Evolutionary conservation across 2,113 vertebrate species (phyloP), one percentile per base, ranked within the genome.

Genomic region (Nannobrachium achirus): DNA sequence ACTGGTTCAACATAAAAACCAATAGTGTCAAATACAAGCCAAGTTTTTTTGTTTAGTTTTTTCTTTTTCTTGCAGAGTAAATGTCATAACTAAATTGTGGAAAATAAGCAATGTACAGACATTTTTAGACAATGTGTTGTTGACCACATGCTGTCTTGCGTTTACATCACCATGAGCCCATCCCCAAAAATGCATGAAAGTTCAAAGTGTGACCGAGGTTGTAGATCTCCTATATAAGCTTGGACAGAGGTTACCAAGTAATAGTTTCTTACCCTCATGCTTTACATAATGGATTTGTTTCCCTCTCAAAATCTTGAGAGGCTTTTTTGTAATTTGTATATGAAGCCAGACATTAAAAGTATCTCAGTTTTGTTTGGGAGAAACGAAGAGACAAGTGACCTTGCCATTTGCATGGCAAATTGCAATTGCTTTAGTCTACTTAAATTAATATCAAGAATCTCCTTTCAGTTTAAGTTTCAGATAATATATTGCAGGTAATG

Each of bases 241-340:
- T 33, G 38, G 10, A 44, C 46, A n/a, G 39, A 2, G 25, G 9
- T 60, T 38, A 18, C 56, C 19, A 45, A 63, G 61, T 50, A 63
- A 13, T 64, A 73, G 66, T 64, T 67, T 78, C 56, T 65, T 55
- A 63, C 68, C 57, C 33, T 39, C 2, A 53, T 79, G 16, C 73
- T 91, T 91, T 91, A 59, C 88, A 87, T 89, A 25, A 68, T 79
- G n/a, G 10, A 90, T 90, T 89, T 90, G 88, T 50, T 90, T 90
- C 84, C 51, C 68, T 90, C 88, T 85, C 87, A 85, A 82, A 80
- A 80, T 80, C 69, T 70, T 79, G 38, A 61, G 38, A 61, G 69
- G 16, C 57, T 65, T 74, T 84, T 66, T 73, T 79, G 71, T 80
- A 57, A 83, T 66, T 73, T 79, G 71, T 80, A 57, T 76, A 76